Evolutionary conservation across 1,140 invertebrate genomes (phyloP).

Genomic region (Diploscapter pachys): DNA sequence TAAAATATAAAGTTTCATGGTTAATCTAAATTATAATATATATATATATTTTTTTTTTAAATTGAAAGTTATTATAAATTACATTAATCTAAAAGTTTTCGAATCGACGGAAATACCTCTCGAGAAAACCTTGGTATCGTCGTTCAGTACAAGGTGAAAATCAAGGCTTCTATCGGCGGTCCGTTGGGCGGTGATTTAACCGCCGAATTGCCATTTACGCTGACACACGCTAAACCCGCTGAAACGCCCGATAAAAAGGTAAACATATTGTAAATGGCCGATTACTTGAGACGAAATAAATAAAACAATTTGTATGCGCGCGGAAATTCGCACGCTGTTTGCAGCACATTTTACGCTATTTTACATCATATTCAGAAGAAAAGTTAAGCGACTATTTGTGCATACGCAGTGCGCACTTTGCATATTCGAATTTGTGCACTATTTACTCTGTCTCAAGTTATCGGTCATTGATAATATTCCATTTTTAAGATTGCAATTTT

Average conservation of each 20-base stretch:
- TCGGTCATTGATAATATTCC: background rate
- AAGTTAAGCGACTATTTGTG: too few species aligned
- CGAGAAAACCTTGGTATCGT: constrained; percentile 94
- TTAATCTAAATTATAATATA: too few species aligned
- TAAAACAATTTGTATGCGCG: too few species aligned
- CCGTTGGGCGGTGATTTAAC: constrained; percentile 80
- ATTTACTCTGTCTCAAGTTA: too few species aligned
- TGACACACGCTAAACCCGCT: constrained; percentile 87
- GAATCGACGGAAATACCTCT: constrained; percentile 57
- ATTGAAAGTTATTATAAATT: background rate
- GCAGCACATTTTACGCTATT: too few species aligned
- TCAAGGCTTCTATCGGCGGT: constrained; percentile 87
- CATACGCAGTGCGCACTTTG: too few species aligned
- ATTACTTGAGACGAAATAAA: background rate
- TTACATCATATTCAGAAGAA: too few species aligned
- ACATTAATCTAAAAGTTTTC: constrained; percentile 45
- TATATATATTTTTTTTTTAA: background rate
- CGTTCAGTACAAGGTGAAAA: constrained; percentile 97
- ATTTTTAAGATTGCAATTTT: background rate
- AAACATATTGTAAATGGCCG: background rate
- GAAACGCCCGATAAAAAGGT: constrained; percentile 68
- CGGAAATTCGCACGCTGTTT: too few species aligned
- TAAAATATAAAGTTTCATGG: background rate
- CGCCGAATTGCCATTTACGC: constrained; percentile 94
- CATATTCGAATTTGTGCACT: too few species aligned